A percentile compares a stretch with the other conserved stretches of the same genome.
Conservation (phyloP, 2,888 invertebrate genomes). For the Drosophila mayaguana region DNA sequence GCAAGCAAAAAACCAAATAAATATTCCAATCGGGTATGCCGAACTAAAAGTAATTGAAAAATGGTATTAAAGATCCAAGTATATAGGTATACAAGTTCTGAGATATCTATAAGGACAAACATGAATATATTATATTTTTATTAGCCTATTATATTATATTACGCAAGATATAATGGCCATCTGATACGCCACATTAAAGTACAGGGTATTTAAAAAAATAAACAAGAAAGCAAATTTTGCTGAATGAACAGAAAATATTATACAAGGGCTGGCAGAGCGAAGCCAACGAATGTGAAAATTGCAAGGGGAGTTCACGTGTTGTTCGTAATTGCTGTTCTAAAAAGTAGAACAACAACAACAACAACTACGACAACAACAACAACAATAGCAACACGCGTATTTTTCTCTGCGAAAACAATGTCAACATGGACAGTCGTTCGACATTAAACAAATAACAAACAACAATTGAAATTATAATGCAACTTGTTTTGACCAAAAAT, state of each 20-base stretch:
- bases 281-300: slow-evolving; percentile 35
- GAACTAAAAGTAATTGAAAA: neutral
- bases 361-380: slow-evolving; percentile 25
- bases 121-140: neutral
- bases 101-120: neutral
- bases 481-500: slow-evolving; percentile 45
- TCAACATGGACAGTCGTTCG: slow-evolving; percentile 64
- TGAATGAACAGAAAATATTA: slow-evolving; percentile 64
- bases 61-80: too few relatives aligned
- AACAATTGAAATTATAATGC: slow-evolving; percentile 33
- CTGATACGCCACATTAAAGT: neutral
- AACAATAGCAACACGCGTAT: slow-evolving; percentile 55
- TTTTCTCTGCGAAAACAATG: slow-evolving; percentile 72
- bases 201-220: slow-evolving; percentile 18
- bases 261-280: slow-evolving; percentile 18
- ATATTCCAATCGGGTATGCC: slow-evolving; percentile 7
- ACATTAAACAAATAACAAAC: slow-evolving; percentile 52
- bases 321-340: slow-evolving; percentile 24
- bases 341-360: slow-evolving; percentile 43
- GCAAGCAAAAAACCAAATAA: slow-evolving; percentile 36
- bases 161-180: neutral
- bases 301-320: slow-evolving; percentile 36
- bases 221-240: slow-evolving; percentile 45
- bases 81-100: too few relatives aligned
- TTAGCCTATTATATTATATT: neutral